phyloP scores from a whole-genome alignment of 2,113 vertebrate genomes.

The Platycercus adscitus region DNA sequence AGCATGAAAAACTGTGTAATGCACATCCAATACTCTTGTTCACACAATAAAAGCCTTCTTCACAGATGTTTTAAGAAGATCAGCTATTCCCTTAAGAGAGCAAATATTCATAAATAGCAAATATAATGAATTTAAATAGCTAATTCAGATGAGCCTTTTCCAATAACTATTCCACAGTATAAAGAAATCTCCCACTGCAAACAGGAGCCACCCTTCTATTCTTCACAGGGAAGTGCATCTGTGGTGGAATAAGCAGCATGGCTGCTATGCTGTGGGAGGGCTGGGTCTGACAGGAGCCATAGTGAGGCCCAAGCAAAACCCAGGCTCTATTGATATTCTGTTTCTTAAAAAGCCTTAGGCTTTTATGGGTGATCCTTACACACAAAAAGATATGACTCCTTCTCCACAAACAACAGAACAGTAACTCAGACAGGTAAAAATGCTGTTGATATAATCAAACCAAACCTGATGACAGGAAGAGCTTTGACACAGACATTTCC shows the following conservation, averaged over 20 bases:
- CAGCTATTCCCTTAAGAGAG: background rate
- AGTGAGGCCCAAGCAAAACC: background rate
- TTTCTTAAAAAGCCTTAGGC: background rate
- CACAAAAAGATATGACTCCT: background rate
- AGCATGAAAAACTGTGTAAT: background rate
- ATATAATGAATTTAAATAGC: background rate
- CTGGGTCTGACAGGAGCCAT: background rate
- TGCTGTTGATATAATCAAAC: background rate
- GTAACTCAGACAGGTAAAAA: background rate
- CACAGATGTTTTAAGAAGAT: background rate
- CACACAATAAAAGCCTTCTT: background rate
- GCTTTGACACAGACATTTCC: background rate
- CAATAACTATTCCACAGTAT: background rate
- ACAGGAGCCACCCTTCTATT: background rate
- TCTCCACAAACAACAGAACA: background rate
- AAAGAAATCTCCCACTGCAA: background rate
- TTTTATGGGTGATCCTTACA: background rate
- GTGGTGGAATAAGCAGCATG: background rate
- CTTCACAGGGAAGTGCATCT: background rate
- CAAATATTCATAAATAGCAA: background rate
- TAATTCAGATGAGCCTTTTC: background rate
- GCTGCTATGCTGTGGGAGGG: background rate
- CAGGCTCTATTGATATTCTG: rapidly evolving
- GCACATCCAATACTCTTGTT: background rate
- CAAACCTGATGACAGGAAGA: background rate